These are phyloP conservation scores for Neopipo cinnamomea DNA, from an alignment of 2,113 vertebrate species.

Conservation along the genomic window DNA sequence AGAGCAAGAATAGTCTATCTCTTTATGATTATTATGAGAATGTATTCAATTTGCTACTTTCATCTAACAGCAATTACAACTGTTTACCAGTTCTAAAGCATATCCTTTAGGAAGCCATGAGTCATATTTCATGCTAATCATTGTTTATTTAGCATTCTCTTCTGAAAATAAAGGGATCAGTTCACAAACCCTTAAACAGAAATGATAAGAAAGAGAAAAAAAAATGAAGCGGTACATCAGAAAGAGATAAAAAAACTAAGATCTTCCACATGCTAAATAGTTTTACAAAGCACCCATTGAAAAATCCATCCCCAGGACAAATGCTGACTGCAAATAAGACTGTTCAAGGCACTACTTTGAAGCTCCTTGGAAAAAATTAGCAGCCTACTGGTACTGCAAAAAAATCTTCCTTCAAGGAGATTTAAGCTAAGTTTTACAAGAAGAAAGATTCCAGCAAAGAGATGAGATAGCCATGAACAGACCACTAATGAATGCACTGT, in stretches of 20 bases:
- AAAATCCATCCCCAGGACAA: slow-evolving; percentile 25
- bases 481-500: background rate
- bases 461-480: background rate
- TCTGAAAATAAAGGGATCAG: slow-evolving; percentile 46
- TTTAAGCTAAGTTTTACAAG: background rate
- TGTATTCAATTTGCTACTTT: slow-evolving; percentile 54
- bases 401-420: background rate
- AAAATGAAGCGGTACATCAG: slow-evolving; percentile 3
- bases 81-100: slow-evolving; percentile 48
- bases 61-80: slow-evolving; percentile 62
- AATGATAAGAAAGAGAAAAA: background rate
- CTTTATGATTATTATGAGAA: slow-evolving; percentile 44
- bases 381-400: background rate
- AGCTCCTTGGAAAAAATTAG: slow-evolving; percentile 16
- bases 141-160: slow-evolving; percentile 46
- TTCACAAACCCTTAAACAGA: slow-evolving; percentile 39
- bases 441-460: background rate
- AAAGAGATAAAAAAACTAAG: background rate
- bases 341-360: slow-evolving; percentile 21
- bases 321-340: slow-evolving; percentile 18
- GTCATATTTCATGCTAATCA: slow-evolving; percentile 48
- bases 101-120: slow-evolving; percentile 36
- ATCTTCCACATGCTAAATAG: background rate
- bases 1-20: slow-evolving; percentile 16
- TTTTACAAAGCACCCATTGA: slow-evolving; percentile 26